Percentiles rank a stretch among this genome's conserved stretches.
Conservation (phyloP, 2,888 invertebrate species). For the Hipparchia sbordonii region DNA sequence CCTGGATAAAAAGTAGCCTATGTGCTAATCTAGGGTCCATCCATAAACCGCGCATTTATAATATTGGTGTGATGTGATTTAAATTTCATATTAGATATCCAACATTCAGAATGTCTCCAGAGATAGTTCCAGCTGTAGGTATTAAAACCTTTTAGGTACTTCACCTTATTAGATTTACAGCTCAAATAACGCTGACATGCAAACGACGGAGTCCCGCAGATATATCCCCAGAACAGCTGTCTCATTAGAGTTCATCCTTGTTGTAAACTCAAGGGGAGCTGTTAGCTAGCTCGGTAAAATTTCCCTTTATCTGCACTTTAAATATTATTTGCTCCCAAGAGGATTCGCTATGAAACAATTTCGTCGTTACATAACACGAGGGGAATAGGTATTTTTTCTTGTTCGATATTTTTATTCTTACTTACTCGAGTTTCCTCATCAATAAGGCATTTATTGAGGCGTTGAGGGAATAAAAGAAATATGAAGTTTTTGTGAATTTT, state of each 20-base stretch:
- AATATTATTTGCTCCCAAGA: constrained; percentile 17
- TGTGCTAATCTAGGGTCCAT: too few species aligned
- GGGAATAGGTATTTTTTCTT: neutral
- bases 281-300: constrained; percentile 34
- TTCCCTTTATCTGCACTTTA: constrained; percentile 27
- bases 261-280: constrained; percentile 27
- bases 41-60: too few species aligned
- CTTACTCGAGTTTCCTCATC: constrained; percentile 2
- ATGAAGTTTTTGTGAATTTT: too few species aligned
- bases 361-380: constrained; percentile 17
- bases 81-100: too few species aligned
- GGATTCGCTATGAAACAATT: constrained; percentile 14
- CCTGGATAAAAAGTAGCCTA: too few species aligned
- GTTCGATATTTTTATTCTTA: neutral
- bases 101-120: too few species aligned
- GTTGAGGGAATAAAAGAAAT: neutral
- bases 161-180: constrained; percentile 19
- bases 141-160: neutral
- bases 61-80: too few species aligned
- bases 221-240: constrained; percentile 26
- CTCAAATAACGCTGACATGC: constrained; percentile 25
- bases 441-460: neutral
- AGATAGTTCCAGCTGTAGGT: neutral
- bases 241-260: constrained; percentile 33
- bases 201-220: constrained; percentile 18